Evolutionary conservation across 2,797 vertebrate genomes (phyloP).

Genomic region (Poeciliopsis infans): DNA sequence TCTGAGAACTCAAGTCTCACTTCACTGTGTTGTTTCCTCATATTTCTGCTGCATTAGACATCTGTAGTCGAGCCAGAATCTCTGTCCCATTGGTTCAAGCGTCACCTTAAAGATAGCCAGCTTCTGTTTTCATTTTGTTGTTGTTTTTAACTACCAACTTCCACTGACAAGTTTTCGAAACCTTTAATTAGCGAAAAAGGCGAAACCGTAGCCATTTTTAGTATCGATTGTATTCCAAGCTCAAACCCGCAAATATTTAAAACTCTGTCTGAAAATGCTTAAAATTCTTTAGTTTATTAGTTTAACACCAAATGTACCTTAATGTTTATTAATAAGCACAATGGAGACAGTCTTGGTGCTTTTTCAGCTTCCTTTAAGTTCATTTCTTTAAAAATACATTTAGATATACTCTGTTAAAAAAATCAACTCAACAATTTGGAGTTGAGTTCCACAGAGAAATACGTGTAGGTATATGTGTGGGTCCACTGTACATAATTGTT

Average conservation of each 20-base stretch:
- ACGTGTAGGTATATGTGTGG: not conserved
- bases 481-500: not conserved
- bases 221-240: not conserved
- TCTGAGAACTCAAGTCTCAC: conserved; percentile 36
- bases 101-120: conserved; percentile 47
- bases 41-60: conserved; percentile 44
- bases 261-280: not conserved
- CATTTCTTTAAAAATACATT: not conserved
- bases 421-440: not conserved
- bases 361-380: not conserved
- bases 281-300: not conserved
- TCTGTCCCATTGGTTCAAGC: conserved; percentile 36
- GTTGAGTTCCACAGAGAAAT: not conserved
- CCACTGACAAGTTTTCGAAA: not conserved
- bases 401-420: not conserved
- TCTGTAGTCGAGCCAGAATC: conserved; percentile 31
- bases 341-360: not conserved
- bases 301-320: not conserved
- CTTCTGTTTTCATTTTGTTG: conserved; percentile 51
- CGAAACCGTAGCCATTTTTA: not conserved
- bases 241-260: not conserved
- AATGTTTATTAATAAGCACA: not conserved
- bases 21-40: conserved; percentile 35
- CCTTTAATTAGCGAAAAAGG: not conserved
- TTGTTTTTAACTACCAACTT: conserved; percentile 26